Conservation (phyloP, 1,140 invertebrate species). For the Psix sp. region DNA sequence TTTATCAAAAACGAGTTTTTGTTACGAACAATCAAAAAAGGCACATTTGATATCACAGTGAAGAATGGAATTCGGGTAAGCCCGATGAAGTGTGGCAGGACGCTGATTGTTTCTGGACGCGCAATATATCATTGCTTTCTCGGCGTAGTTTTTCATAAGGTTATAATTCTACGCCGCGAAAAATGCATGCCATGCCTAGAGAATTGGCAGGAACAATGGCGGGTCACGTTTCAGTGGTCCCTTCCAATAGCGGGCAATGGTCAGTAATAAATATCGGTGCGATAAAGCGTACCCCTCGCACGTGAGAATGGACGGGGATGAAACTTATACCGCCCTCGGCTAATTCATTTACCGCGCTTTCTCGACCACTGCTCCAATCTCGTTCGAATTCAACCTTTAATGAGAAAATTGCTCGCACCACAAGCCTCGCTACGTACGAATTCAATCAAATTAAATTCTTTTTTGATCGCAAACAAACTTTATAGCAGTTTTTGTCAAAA, state of each 20-base stretch:
- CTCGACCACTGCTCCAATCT: conserved; percentile 61
- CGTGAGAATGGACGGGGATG: conserved; percentile 56
- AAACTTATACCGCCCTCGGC: conserved; percentile 54
- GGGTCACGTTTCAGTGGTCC: conserved; percentile 46
- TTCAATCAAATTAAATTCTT: conserved; percentile 26
- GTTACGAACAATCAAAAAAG: conserved; percentile 33
- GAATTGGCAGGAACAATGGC: conserved; percentile 61
- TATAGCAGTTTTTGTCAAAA: conserved; percentile 24
- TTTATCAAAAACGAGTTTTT: conserved; percentile 29
- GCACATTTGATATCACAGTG: conserved; percentile 23
- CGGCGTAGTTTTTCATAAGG: conserved; percentile 56
- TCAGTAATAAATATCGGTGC: conserved; percentile 56
- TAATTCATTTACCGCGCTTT: conserved; percentile 69
- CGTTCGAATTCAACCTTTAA: conserved; percentile 69
- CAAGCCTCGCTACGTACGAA: conserved; percentile 8
- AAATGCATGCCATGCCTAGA: conserved; percentile 57
- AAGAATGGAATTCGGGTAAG: conserved; percentile 7
- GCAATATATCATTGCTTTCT: conserved; percentile 53
- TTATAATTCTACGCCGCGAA: conserved; percentile 54
- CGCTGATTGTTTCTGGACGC: conserved; percentile 52
- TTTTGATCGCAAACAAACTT: conserved; percentile 12
- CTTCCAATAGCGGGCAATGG: conserved; percentile 43
- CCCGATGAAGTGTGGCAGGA: conserved; percentile 28
- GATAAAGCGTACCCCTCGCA: conserved; percentile 51
- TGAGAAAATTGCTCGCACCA: conserved; percentile 63